A percentile compares a stretch with the other conserved stretches of the same genome.
Evolutionary conservation across 2,113 vertebrate species (phyloP).

Genomic region (Pica pica): DNA sequence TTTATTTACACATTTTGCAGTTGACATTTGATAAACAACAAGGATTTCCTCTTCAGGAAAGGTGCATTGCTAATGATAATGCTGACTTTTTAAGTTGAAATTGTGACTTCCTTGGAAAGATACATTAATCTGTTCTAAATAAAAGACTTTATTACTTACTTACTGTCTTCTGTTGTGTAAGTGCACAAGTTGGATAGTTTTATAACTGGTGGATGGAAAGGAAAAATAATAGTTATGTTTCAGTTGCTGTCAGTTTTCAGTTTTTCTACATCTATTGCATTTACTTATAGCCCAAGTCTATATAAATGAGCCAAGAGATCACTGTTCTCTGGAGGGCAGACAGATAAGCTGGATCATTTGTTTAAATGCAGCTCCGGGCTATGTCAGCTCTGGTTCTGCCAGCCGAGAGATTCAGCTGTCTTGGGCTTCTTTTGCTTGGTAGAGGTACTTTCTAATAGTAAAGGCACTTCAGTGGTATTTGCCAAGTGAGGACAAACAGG

Average conservation of each 20-base stretch:
- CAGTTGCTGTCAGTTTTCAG: background rate
- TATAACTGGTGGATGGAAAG: background rate
- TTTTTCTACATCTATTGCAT: background rate
- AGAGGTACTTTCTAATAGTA: background rate
- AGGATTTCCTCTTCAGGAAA: background rate
- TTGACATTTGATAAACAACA: slow-evolving; percentile 8
- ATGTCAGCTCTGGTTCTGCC: background rate
- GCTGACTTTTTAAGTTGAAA: slow-evolving; percentile 51
- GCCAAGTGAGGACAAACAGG: background rate
- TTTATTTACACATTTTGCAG: background rate
- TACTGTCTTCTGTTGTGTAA: background rate
- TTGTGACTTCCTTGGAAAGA: slow-evolving; percentile 39
- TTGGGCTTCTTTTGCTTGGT: background rate
- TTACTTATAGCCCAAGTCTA: background rate
- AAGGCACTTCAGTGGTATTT: background rate
- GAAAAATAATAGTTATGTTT: background rate
- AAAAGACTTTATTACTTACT: background rate
- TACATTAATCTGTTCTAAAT: background rate
- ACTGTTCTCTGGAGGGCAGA: too few relatives aligned
- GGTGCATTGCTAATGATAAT: background rate
- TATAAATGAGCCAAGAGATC: background rate
- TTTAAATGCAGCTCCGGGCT: background rate
- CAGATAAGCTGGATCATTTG: background rate
- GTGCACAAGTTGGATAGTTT: background rate
- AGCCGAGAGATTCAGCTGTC: background rate